phyloP scores from a whole-genome alignment of 2,113 vertebrate species.

The Cyrtonyx montezumae region DNA sequence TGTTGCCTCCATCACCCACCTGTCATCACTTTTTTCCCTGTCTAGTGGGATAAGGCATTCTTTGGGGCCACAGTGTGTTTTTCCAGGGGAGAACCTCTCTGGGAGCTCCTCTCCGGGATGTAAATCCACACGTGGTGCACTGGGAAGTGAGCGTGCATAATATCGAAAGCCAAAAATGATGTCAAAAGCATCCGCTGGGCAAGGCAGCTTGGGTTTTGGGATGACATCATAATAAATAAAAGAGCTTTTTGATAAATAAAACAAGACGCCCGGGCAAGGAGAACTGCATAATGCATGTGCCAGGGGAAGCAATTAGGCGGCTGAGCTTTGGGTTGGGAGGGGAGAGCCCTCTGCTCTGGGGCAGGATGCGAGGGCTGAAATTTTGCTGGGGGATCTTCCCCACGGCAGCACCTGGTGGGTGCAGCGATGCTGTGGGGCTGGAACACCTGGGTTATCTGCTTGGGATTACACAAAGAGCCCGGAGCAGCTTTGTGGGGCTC shows the following conservation, averaged over 20 bases:
- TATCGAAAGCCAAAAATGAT: background rate
- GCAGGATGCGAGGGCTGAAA: background rate
- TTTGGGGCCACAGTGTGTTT: background rate
- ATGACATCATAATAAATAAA: background rate
- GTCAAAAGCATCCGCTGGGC: background rate
- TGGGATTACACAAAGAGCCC: background rate
- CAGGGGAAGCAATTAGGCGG: slow-evolving; percentile 61
- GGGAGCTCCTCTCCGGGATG: background rate
- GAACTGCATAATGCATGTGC: slow-evolving; percentile 59
- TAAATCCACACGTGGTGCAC: fast-evolving
- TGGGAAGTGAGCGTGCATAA: background rate
- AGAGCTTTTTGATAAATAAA: slow-evolving; percentile 42
- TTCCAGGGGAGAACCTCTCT: background rate
- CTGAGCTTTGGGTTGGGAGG: background rate
- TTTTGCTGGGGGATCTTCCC: background rate
- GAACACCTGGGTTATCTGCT: fast-evolving
- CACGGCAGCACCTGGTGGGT: fast-evolving
- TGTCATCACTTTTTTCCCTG: background rate
- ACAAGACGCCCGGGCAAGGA: background rate
- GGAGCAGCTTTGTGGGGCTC: background rate
- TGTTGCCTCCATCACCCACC: background rate
- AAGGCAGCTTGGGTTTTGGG: background rate
- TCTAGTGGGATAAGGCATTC: background rate
- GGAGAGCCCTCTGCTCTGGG: background rate
- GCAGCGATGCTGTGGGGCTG: no score